Evolutionary conservation across 2,797 vertebrate genomes (phyloP), one percentile per base, ranked within the genome.

Genomic region (Gobio occitaniae): DNA sequence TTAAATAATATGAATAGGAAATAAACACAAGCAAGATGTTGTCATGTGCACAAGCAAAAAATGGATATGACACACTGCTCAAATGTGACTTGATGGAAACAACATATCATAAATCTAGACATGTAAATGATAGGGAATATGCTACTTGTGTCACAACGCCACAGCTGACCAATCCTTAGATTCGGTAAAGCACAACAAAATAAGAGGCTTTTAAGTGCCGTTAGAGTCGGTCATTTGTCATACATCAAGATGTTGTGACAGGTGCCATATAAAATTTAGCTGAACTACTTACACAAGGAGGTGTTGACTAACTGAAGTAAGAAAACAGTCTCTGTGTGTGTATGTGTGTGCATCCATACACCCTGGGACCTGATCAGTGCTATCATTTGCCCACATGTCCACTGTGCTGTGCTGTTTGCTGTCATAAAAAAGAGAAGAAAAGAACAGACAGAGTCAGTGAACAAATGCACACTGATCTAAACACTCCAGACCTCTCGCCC

Each of bases 401-500:
- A 89, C 89, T 83, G 87, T 75, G 86, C 75, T 90, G 84, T 90
- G 87, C 87, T 88, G 84, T 90, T 87, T 82, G 82, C 86, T 90
- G 83, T 83, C 68, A 85, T 78, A 82, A 76, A 80, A 56, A 41
- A 29, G 16, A 52, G 8, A 65, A 65, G 48, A 82, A 84, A 47
- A 75, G 29, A 66, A 21, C n/a, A 78, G 83, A 82, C n/a, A 75
- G 69, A 78, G 85, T 2, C 72, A 78, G 56, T 50, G 61, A 84
- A 63, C 21, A 79, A 75, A 76, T 38, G 63, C 69, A 68, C 47
- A 65, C 70, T 81, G 75, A 83, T 84, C 70, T 77, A 77, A 80
- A 78, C 71, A 54, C 61, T 74, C 80, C 75, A 59, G 82, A 80
- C 82, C 84, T 54, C 72, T 83, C 52, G 32, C 65, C 80, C 54